A percentile compares a stretch with the other conserved stretches of the same genome.
Conservation (phyloP, 2,797 vertebrate genomes). For the Ctenochaetus hawaiiensis region DNA sequence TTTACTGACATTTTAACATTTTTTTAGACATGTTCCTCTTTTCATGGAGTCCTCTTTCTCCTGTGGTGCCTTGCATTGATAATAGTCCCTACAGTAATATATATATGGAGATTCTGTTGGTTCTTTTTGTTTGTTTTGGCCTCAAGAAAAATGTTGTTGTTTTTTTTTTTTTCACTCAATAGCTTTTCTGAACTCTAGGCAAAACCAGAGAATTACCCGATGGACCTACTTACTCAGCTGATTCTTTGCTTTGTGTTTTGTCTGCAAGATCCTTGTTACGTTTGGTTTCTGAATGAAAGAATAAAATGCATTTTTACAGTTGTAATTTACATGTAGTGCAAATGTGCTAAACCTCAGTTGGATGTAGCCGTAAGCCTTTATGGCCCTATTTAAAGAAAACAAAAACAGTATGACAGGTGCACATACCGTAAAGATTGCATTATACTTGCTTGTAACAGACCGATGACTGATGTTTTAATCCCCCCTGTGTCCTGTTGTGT, state of each 20-base stretch:
- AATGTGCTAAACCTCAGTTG: slow-evolving; percentile 64
- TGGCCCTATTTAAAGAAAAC: slow-evolving; percentile 64
- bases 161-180: slow-evolving; percentile 61
- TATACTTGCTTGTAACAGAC: slow-evolving; percentile 63
- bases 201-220: slow-evolving; percentile 70
- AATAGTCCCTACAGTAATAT: slow-evolving; percentile 84
- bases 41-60: slow-evolving; percentile 80
- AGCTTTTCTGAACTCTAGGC: slow-evolving; percentile 74
- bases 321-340: slow-evolving; percentile 66
- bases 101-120: slow-evolving; percentile 74
- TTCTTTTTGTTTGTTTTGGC: slow-evolving; percentile 53
- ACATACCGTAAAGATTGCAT: slow-evolving; percentile 62
- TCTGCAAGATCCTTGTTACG: slow-evolving; percentile 62
- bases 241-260: slow-evolving; percentile 68
- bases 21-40: slow-evolving; percentile 74
- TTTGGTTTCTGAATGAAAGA: slow-evolving; percentile 69
- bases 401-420: slow-evolving; percentile 48
- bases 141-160: slow-evolving; percentile 39
- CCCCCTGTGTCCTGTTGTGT: slow-evolving; percentile 49
- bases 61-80: slow-evolving; percentile 89
- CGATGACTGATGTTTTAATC: slow-evolving; percentile 64
- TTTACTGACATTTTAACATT: slow-evolving; percentile 80
- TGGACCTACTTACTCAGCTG: slow-evolving; percentile 77
- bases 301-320: slow-evolving; percentile 64
- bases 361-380: slow-evolving; percentile 70